A percentile compares a stretch with the other conserved stretches of the same genome.
Evolutionary conservation across 2,113 vertebrate genomes (phyloP).

Genomic region (Dasypus novemcinctus): DNA sequence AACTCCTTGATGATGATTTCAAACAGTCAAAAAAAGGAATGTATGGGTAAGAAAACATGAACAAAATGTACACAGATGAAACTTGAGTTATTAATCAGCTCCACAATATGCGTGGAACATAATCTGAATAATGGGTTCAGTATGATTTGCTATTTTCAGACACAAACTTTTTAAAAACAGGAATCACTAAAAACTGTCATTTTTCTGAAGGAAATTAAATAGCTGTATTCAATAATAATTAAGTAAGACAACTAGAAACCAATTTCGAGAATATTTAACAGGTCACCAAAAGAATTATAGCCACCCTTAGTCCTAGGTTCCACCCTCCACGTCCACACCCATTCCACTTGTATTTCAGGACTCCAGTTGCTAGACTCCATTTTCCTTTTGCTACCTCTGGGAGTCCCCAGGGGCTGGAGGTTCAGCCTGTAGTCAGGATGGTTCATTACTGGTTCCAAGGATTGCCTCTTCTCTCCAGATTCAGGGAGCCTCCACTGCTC

Average conservation of each 20-base stretch:
- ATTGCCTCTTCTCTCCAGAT: conserved; percentile 78
- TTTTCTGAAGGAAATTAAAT: conserved; percentile 51
- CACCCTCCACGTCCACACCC: background rate
- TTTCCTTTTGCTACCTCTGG: conserved; percentile 83
- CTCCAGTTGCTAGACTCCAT: background rate
- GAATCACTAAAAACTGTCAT: conserved; percentile 33
- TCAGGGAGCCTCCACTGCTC: conserved; percentile 72
- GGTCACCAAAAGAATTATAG: background rate
- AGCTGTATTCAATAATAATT: conserved; percentile 41
- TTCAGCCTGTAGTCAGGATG: conserved; percentile 80
- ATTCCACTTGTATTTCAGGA: background rate
- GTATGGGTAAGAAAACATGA: background rate
- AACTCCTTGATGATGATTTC: conserved; percentile 5
- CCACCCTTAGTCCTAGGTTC: background rate
- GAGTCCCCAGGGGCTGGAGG: conserved; percentile 78
- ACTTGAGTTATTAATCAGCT: background rate
- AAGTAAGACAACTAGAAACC: conserved; percentile 54
- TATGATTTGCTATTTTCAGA: conserved; percentile 27
- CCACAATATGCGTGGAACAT: background rate
- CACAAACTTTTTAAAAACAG: conserved; percentile 15
- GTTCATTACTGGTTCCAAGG: conserved; percentile 81
- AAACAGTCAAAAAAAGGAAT: conserved; percentile 34
- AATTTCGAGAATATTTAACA: conserved; percentile 52
- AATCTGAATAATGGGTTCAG: background rate
- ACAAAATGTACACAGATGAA: conserved; percentile 3